Evolutionary conservation across 2,113 vertebrate genomes (phyloP).

Genomic region (Limanda limanda): DNA sequence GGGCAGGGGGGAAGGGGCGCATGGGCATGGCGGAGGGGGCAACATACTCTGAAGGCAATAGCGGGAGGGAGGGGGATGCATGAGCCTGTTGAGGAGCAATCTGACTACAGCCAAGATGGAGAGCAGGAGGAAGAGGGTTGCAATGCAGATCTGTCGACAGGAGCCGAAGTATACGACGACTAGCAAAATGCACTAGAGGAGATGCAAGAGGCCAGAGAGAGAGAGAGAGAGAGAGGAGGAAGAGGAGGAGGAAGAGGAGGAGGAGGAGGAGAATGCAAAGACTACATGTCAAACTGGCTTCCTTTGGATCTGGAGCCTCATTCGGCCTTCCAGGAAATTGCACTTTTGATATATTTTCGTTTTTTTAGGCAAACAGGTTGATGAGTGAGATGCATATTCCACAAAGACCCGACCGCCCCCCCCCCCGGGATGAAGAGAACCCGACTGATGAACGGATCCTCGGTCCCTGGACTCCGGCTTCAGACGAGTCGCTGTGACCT

Average conservation of each 20-base stretch:
- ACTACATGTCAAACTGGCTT: conserved; percentile 86
- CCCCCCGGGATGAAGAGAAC: conserved; percentile 15
- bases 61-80: conserved; percentile 83
- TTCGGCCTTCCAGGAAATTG: conserved; percentile 34
- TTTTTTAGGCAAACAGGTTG: conserved; percentile 47
- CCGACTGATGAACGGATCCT: conserved; percentile 14
- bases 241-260: conserved; percentile 18
- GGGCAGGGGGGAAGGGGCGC: conserved; percentile 15
- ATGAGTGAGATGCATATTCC: conserved; percentile 26
- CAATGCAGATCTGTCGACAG: conserved; percentile 81
- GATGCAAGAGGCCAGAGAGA: conserved; percentile 79
- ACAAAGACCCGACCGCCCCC: conserved; percentile 18
- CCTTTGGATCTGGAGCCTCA: conserved; percentile 46
- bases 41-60: conserved; percentile 82
- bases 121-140: conserved; percentile 67
- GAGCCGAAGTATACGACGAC: conserved; percentile 75
- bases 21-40: conserved; percentile 34
- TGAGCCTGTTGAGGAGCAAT: conserved; percentile 71
- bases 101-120: conserved; percentile 74
- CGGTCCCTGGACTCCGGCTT: conserved; percentile 18
- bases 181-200: conserved; percentile 84
- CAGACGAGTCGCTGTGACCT: conserved; percentile 24
- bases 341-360: not conserved
- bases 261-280: conserved; percentile 79
- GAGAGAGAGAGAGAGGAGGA: conserved; percentile 26